Conservation (phyloP, 2,113 vertebrate genomes). For the Cettia cetti region DNA sequence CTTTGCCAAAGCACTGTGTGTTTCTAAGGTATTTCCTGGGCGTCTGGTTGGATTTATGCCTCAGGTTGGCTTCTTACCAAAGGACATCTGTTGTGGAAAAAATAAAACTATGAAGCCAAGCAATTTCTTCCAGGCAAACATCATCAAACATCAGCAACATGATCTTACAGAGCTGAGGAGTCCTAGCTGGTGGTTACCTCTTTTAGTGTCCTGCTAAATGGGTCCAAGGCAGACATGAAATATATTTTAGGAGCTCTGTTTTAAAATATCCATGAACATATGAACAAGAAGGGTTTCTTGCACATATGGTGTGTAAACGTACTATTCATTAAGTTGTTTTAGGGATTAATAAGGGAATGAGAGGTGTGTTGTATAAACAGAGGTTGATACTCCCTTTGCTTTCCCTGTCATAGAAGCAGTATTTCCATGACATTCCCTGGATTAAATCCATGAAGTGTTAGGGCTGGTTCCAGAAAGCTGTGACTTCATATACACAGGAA, state of each 20-base stretch:
- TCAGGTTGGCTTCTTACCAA: constrained; percentile 3
- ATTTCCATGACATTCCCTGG: not conserved
- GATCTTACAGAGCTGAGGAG: not conserved
- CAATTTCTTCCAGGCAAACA: not conserved
- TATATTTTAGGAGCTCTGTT: not conserved
- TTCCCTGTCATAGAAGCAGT: not conserved
- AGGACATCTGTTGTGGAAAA: not conserved
- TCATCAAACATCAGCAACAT: not conserved
- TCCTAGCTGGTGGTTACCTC: not conserved
- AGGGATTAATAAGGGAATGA: not conserved
- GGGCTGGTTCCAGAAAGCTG: not conserved
- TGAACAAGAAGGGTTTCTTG: not conserved
- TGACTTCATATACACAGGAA: not conserved
- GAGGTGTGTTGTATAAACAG: not conserved
- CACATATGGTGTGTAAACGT: not conserved
- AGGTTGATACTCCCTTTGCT: not conserved
- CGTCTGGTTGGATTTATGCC: constrained; percentile 24
- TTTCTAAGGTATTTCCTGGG: constrained; percentile 30
- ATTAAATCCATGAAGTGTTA: not conserved
- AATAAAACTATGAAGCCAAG: not conserved
- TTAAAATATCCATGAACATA: not conserved
- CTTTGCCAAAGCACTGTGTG: not conserved
- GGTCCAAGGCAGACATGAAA: not conserved
- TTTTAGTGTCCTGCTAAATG: not conserved
- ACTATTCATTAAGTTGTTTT: not conserved